Base-by-base conservation (phyloP, 1,140 invertebrate genomes). In the Phymastichus coffea region DNA sequence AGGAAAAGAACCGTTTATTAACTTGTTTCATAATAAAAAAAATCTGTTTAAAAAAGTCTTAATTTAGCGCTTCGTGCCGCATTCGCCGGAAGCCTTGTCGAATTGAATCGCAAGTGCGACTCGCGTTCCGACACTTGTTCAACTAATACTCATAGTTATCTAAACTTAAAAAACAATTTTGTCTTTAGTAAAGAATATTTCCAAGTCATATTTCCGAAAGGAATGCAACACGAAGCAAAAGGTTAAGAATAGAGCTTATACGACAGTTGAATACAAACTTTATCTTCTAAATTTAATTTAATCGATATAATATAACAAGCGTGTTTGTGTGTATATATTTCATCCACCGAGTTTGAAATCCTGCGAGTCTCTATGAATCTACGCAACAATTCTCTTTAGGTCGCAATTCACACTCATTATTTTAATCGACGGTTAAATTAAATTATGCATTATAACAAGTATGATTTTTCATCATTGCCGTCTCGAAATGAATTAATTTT, bases 371-470 rank as follows among this genome's bases (percentile, higher is more conserved):
- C 51, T 66, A 68, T 64, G 61, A 68, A 67, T 65, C 67, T 70
- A 69, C 55, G 66, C 63, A 74, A 73, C 68, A 70, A 68, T 70
- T 68, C 63, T 49, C 55, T 66, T 65, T 62, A n/a, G 62, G 63
- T 65, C 58, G 58, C 59, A 70, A 57, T 70, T 65, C 61, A 66
- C 61, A 63, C 61, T 66, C 44, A 57, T 67, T 66, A 51, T 46
- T 66, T 64, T 70, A 70, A 46, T 67, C 53, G 56, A 61, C 40
- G 48, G 61, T 66, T 70, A 71, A 71, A 72, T 72, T 70, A 71
- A 73, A 67, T 70, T 70, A 72, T 59, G 68, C 64, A 71, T n/a
- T n/a, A n/a, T 66, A 75, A 72, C 63, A 69, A 67, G 66, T 61
- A 63, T 52, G 4, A 43, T 59, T 38, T n/a, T 41, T 49, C 19